These are phyloP conservation scores for Conopomorpha cramerella DNA, from an alignment of 1,140 invertebrate species.

Conservation along the genomic window DNA sequence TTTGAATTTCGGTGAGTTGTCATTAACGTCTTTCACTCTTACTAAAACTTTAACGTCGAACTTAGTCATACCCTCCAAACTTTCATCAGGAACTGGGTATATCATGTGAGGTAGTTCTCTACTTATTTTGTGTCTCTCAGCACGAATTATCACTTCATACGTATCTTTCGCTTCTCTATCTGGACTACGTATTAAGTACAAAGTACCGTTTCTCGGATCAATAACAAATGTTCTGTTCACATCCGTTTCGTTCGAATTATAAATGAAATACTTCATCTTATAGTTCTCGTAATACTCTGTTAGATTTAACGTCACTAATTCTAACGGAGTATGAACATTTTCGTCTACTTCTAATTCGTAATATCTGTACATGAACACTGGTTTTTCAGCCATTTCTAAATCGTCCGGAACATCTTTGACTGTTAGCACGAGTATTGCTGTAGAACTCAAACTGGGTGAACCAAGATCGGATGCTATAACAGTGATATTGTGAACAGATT, in stretches of 20 bases:
- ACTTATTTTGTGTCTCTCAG: conserved; percentile 67
- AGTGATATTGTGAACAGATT: conserved; percentile 72
- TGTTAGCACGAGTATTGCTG: conserved; percentile 71
- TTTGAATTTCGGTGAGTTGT: conserved; percentile 78
- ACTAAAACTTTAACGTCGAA: conserved; percentile 70
- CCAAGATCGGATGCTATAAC: conserved; percentile 84
- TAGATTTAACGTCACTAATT: conserved; percentile 72
- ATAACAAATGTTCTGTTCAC: conserved; percentile 67
- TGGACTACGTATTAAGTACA: conserved; percentile 70
- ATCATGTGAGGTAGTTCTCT: conserved; percentile 71
- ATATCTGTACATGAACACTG: conserved; percentile 73
- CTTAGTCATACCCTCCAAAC: conserved; percentile 67
- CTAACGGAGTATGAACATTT: conserved; percentile 70
- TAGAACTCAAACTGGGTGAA: conserved; percentile 77
- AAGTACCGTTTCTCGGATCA: conserved; percentile 71
- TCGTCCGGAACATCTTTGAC: conserved; percentile 70
- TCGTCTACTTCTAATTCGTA: conserved; percentile 80
- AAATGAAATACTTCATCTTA: conserved; percentile 64
- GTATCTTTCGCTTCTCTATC: conserved; percentile 69
- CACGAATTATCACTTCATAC: conserved; percentile 72
- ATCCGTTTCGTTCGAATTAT: conserved; percentile 61
- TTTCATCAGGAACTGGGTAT: conserved; percentile 72
- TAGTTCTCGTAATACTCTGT: conserved; percentile 63
- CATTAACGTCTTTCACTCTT: conserved; percentile 78
- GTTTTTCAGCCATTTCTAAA: conserved; percentile 52